Base-by-base conservation (phyloP, 2,113 vertebrate genomes). In the Hemibagrus wyckioides region DNA sequence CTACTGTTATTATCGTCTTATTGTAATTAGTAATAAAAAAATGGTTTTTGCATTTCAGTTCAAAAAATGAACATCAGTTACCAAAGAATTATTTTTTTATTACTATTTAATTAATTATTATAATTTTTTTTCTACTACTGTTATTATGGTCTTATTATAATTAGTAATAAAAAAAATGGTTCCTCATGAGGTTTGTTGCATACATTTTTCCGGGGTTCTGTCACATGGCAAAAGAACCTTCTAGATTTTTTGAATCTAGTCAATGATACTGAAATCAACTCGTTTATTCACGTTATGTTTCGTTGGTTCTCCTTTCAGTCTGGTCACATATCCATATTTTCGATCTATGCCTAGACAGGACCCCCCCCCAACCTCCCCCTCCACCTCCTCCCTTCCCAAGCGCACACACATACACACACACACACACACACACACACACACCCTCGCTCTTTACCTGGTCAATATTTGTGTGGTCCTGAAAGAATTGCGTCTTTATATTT, bases 401-500 rank as follows among this genome's bases (percentile, higher is more conserved):
- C 39, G 28, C 19, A 21, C 65, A 10, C 69, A 2, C 73, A 15
- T 41, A 50, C 44, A 52, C 75, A 77, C 75, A 52, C 75, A 59
- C 54, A 39, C 39, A 44, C 17, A 39, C 65, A 10, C 69, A 2
- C 73, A 15, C 73, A 52, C 44, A 52, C 75, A 79, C 75, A 52
- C 75, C n/a, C n/a, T n/a, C n/a, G n/a, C 59, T 63, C 83, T 80
- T 73, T 63, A 48, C 36, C 52, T 79, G 41, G 88, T 90, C 88
- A 88, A 89, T 89, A 86, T 86, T 86, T 88, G 86, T 80, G 75
- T 71, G 73, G 80, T 86, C 50, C 82, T 86, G 84, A 88, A 69
- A n/a, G 77, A 91, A 87, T 75, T 67, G 33, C 7, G 36, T 21
- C 41, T 87, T 54, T 90, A 67, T 89, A 90, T 91, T 88, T 87